These are phyloP conservation scores for Ochotona curzoniae DNA, from an alignment of 2,113 vertebrate genomes.

Conservation along the genomic window DNA sequence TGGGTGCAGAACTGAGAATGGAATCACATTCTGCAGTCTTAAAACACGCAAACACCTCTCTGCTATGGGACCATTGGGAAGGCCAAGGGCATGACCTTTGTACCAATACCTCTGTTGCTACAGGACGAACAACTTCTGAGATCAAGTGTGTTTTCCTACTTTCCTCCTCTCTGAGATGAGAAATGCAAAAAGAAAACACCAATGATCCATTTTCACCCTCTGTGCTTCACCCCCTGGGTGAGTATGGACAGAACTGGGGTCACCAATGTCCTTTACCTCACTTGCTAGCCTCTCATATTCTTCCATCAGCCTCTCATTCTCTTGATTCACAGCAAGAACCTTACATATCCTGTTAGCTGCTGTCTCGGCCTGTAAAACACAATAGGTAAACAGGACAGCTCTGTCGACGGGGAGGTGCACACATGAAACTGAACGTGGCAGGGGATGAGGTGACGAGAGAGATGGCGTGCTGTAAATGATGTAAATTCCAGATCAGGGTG, in stretches of 20 bases:
- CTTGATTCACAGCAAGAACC: constrained; percentile 98
- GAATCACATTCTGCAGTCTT: background rate
- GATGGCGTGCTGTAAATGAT: background rate
- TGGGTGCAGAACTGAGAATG: background rate
- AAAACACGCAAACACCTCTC: background rate
- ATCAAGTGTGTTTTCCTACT: background rate
- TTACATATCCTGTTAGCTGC: constrained; percentile 99
- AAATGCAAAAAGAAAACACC: constrained; percentile 38
- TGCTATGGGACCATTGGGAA: background rate
- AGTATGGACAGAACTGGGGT: background rate
- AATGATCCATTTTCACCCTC: constrained; percentile 38
- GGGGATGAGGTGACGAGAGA: background rate
- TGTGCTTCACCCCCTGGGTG: background rate
- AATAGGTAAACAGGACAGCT: constrained; percentile 75
- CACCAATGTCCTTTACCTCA: constrained; percentile 90
- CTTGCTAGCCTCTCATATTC: constrained; percentile 98
- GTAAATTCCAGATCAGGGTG: constrained; percentile 26
- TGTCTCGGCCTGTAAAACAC: constrained; percentile 95
- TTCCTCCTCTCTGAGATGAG: constrained; percentile 52
- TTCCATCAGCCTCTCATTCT: constrained; percentile 99
- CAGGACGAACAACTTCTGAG: background rate
- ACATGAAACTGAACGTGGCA: background rate
- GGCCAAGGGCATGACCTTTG: background rate
- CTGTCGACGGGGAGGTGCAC: constrained; percentile 56
- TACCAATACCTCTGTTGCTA: background rate